A percentile compares a stretch with the other conserved stretches of the same genome.
These are phyloP conservation scores for Gallinago paraguaiae DNA, from an alignment of 2,113 vertebrate species.

Conservation along the genomic window DNA sequence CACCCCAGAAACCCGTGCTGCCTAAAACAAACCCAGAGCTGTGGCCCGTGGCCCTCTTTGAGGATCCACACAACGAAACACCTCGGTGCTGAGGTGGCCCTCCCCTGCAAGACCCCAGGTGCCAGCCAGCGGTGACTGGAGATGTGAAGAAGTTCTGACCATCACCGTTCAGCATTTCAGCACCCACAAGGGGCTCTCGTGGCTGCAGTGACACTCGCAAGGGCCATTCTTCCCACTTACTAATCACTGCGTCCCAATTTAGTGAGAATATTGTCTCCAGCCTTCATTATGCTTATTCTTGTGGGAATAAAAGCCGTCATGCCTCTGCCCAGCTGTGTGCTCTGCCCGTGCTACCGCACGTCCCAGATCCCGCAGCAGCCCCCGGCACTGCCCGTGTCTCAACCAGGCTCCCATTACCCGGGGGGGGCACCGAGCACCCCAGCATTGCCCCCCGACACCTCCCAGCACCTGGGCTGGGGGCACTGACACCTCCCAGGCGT, in stretches of 20 bases:
- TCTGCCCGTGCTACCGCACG: neutral
- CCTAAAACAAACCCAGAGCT: neutral
- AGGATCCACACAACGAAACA: fast-evolving
- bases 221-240: too few species aligned
- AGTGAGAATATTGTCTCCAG: neutral
- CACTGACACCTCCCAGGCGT: neutral
- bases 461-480: neutral
- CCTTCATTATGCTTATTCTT: neutral
- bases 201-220: too few species aligned
- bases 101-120: fast-evolving
- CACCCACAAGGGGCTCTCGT: neutral
- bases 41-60: fast-evolving
- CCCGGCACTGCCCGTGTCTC: neutral
- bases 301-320: neutral
- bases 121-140: neutral
- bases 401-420: neutral
- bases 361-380: neutral
- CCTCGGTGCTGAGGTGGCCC: neutral
- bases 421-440: neutral
- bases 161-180: neutral
- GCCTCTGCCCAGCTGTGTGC: neutral
- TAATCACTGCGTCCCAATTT: neutral
- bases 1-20: neutral
- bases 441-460: neutral
- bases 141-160: too few species aligned